Base-by-base conservation (phyloP, 1,140 invertebrate genomes). In the Babylonia areolata region DNA sequence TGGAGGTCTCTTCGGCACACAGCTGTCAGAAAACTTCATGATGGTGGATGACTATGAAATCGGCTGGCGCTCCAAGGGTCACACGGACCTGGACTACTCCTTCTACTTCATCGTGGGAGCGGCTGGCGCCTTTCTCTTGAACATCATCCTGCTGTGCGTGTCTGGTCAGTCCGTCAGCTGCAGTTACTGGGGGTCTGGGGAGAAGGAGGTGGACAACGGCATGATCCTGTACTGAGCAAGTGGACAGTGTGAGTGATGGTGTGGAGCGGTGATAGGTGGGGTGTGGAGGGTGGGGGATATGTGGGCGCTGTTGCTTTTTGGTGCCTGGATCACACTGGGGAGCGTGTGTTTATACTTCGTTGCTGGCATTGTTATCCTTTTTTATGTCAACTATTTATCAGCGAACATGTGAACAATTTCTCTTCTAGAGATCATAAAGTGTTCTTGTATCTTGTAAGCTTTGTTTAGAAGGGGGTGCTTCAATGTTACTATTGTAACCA, bases 61-160 rank as follows among this genome's bases (percentile, higher is more conserved):
- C 15, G 85, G 87, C 86, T 98, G 97, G 97, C 96, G 95, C 28
- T 96, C 96, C 17, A 95, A 96, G 88, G 96, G 95, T 82, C 95
- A 95, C 85, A 96, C 96, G 2, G 95, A 96, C 87, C 94, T 97
- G 33, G 96, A 96, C 87, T 96, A 96, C 92, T 97, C 97, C n/a
- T 97, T 97, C 94, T 97, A 96, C 96, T 95, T 98, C 87, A 96
- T 97, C 11, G 96, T 97, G 2, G 96, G 96, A 33, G 96, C 97
- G 3, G 95, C 96, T 15, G 94, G 96, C 83, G 95, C 97, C 33
- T 96, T 96, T 89, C 95, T 97, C 58, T 92, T 97, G 46, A 98
- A 97, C 94, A 96, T 97, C 87, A 94, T 97, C 5, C 95, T 97
- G 82, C 95, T 98, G 12, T 96, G 96, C 86, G 95, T 97, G 89